phyloP scores from a whole-genome alignment of 2,113 vertebrate genomes.

The Ornithorhynchus anatinus region DNA sequence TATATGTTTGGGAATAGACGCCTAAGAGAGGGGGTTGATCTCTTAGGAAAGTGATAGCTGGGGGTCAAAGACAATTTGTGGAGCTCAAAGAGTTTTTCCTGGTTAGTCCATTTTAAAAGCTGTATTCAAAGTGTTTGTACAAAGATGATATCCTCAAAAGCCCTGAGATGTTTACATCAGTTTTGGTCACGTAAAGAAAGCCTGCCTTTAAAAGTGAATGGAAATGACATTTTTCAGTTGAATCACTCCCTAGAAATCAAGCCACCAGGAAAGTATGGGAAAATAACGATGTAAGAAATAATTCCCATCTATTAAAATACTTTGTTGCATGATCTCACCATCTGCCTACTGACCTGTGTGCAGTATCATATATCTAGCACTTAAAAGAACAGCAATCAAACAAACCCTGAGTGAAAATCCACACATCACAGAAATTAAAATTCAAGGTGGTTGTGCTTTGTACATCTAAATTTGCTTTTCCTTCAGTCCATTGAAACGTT shows the following conservation, averaged over 20 bases:
- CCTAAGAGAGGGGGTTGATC: not conserved
- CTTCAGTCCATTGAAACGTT: conserved; percentile 23
- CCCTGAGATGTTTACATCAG: not conserved
- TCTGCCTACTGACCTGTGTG: conserved; percentile 33
- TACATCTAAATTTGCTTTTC: conserved; percentile 33
- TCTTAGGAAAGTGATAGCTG: not conserved
- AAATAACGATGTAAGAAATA: conserved; percentile 15
- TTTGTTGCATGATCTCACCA: conserved; percentile 35
- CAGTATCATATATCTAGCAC: conserved; percentile 7
- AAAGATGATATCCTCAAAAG: not conserved
- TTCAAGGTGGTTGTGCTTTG: conserved; percentile 33
- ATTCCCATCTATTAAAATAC: conserved; percentile 27
- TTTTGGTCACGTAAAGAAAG: conserved; percentile 14
- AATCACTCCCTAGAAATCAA: conserved; percentile 18
- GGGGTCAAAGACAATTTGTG: not conserved
- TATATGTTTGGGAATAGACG: not conserved
- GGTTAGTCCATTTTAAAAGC: too few species aligned
- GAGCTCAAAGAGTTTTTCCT: not conserved
- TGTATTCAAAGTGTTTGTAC: not conserved
- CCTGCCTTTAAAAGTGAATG: not conserved
- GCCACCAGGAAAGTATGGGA: not conserved
- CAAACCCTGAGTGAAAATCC: conserved; percentile 24
- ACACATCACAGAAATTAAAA: not conserved
- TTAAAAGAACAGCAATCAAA: conserved; percentile 33
- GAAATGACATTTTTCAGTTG: conserved; percentile 20